These are phyloP conservation scores for Pelvicachromis taeniatus DNA, from an alignment of 2,113 vertebrate genomes.

Conservation along the genomic window DNA sequence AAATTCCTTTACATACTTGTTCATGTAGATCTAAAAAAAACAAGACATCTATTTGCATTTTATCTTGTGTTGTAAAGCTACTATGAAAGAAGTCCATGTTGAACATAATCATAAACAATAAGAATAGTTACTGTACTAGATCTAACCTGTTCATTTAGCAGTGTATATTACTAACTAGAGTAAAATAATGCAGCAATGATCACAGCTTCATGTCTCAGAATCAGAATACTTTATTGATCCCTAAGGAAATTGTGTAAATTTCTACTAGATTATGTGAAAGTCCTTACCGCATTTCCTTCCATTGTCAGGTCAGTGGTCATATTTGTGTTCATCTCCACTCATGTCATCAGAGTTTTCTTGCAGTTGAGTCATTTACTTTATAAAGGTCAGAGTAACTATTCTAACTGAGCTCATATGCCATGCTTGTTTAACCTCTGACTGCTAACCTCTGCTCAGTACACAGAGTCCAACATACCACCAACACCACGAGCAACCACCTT, in stretches of 20 bases:
- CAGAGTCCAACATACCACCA: background rate
- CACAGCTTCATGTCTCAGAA: background rate
- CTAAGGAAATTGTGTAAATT: background rate
- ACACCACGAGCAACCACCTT: slow-evolving; percentile 15
- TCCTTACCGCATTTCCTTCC: background rate
- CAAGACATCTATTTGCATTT: background rate
- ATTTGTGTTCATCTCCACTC: slow-evolving; percentile 7
- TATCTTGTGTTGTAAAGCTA: background rate
- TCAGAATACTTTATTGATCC: background rate
- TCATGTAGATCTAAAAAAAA: background rate
- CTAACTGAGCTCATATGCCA: slow-evolving; percentile 17
- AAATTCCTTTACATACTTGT: background rate
- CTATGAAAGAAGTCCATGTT: background rate
- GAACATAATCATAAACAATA: background rate
- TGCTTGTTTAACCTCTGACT: slow-evolving; percentile 51
- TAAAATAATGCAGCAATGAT: background rate
- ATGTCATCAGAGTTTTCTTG: background rate
- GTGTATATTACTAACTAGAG: background rate
- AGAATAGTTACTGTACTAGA: background rate
- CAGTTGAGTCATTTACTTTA: slow-evolving; percentile 9
- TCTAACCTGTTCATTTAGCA: background rate
- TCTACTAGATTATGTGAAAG: background rate
- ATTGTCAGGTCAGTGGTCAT: slow-evolving; percentile 13
- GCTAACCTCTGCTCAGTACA: slow-evolving; percentile 1
- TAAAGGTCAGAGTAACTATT: slow-evolving; percentile 29